Conservation (phyloP, 2,113 vertebrate species). For the Sceloporus tristichus region DNA sequence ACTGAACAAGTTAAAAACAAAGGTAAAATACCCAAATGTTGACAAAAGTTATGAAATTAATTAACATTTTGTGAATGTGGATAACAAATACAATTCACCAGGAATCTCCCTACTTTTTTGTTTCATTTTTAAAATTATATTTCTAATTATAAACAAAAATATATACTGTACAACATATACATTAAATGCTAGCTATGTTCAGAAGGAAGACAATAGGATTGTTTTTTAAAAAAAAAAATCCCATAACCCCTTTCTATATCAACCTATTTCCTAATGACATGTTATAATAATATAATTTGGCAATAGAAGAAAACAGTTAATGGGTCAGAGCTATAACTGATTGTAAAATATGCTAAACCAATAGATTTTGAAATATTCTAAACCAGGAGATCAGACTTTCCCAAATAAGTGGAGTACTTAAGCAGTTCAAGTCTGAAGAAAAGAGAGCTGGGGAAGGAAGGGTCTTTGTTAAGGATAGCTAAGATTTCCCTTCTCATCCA, state of each 20-base stretch:
- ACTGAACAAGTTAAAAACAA: constrained; percentile 25
- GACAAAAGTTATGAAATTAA: not conserved
- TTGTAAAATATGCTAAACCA: not conserved
- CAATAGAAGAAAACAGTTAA: not conserved
- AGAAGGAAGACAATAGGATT: not conserved
- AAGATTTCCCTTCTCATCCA: too few species aligned
- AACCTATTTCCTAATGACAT: not conserved
- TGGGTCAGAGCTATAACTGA: not conserved
- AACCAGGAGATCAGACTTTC: not conserved
- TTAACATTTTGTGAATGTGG: constrained; percentile 22
- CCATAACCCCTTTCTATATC: not conserved
- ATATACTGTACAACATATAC: not conserved
- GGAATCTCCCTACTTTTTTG: too few species aligned
- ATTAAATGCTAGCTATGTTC: not conserved
- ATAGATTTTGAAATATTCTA: not conserved
- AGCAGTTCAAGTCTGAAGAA: not conserved
- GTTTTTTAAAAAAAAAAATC: not conserved
- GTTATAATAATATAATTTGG: constrained; percentile 7
- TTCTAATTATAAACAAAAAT: not conserved
- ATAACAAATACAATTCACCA: constrained; percentile 7
- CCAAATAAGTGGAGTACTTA: not conserved
- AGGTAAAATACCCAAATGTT: not conserved
- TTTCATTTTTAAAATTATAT: not conserved
- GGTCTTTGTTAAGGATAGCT: not conserved
- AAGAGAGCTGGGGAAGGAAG: not conserved